A percentile compares a stretch with the other conserved stretches of the same genome.
phyloP scores from a whole-genome alignment of 1,140 invertebrate species.

The Zaprionus africanus region DNA sequence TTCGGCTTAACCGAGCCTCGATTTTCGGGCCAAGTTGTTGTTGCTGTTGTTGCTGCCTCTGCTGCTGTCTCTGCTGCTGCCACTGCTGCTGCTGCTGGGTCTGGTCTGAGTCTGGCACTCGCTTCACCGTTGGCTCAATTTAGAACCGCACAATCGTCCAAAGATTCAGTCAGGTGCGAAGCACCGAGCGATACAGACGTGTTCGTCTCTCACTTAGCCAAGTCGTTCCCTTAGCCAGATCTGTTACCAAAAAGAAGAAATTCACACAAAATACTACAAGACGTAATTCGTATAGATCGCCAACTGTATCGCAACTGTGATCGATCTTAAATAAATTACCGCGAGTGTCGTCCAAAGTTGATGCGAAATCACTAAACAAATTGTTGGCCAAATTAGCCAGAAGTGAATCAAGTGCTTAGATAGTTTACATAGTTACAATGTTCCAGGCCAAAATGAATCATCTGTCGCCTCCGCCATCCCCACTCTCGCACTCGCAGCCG shows the following conservation, averaged over 20 bases:
- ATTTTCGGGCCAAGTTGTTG: constrained; percentile 61
- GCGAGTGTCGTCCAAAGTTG: constrained; percentile 7
- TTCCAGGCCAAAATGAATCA: constrained; percentile 73
- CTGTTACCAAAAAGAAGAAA: constrained; percentile 31
- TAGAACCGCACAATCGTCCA: constrained; percentile 75
- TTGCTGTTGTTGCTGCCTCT: constrained; percentile 33
- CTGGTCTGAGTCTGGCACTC: constrained; percentile 39
- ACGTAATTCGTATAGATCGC: neutral
- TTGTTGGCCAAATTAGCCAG: constrained; percentile 8
- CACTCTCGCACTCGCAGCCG: constrained; percentile 81
- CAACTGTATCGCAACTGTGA: neutral
- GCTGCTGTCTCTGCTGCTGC: constrained; percentile 26
- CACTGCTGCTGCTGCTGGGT: constrained; percentile 17
- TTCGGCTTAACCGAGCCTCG: constrained; percentile 72
- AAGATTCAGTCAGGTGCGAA: constrained; percentile 85
- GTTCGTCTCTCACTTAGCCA: constrained; percentile 61
- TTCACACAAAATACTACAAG: constrained; percentile 6
- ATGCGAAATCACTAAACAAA: constrained; percentile 26
- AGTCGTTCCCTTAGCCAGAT: constrained; percentile 21
- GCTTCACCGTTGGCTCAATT: constrained; percentile 82
- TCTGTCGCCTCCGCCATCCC: constrained; percentile 82
- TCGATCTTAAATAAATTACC: neutral
- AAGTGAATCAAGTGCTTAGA: neutral
- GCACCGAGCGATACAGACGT: constrained; percentile 84
- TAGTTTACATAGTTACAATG: neutral